Evolutionary conservation across 1,140 invertebrate genomes (phyloP), one percentile per base, ranked within the genome.

Genomic region (Euborellia annulipes): DNA sequence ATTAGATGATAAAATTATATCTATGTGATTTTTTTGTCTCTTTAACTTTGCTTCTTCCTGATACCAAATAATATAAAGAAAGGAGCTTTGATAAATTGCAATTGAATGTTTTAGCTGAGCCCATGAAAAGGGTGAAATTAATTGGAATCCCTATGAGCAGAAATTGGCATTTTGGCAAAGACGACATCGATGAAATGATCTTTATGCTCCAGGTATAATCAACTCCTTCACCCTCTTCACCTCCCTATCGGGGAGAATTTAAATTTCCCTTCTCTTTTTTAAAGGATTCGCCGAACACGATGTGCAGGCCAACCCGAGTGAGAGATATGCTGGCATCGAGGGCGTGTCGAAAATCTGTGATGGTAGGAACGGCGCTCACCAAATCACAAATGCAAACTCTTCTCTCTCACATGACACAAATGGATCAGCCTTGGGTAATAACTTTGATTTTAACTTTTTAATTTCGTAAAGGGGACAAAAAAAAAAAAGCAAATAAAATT

Each of bases 351-450:
- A 91, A 87, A 56, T 93, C 92, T 2, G 80, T 97, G 2, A 97
- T 97, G 93, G 85, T 98, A 57, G 93, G 93, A 39, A 89, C 76
- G 49, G 72, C 84, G 2, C 66, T 98, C 1, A 79, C 71, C 40
- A 63, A 64, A 46, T 58, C 65, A 1, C 80, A 93, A 55, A 97
- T 97, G 93, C 73, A 73, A 55, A 71, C 67, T 53, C 63, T 95
- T 17, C 64, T 95, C 17, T 66, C 67, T 46, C 85, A 95, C 58
- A 91, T 96, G 88, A 75, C 79, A 18, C 69, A 83, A 58, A 88
- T 95, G 58, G 79, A 92, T 45, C 85, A 93, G 60, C 91, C 92
- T 16, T 95, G 92, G 85, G 84, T 86, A n/a, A n/a, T n/a, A n/a
- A n/a, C n/a, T n/a, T n/a, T n/a, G n/a, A n/a, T n/a, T n/a, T n/a